Base-by-base conservation (phyloP, 2,888 invertebrate genomes). In the Phyllotreta striolata region DNA sequence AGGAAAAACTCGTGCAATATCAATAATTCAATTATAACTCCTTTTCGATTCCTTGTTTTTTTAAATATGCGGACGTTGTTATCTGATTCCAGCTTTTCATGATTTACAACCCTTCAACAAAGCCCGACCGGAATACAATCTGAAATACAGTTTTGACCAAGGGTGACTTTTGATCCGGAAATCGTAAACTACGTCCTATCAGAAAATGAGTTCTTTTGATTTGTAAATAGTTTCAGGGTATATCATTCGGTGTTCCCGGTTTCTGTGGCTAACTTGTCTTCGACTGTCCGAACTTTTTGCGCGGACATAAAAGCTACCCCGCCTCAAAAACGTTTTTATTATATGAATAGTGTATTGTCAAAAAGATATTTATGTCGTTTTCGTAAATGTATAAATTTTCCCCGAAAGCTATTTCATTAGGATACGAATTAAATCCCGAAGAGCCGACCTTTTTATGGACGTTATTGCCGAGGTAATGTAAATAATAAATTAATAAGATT, bases 201-300 rank as follows among this genome's bases (percentile, higher is more conserved):
- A 51, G 37, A 51, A 51, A 51, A 51, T 51, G 51, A 51, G n/a
- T 51, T 51, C 51, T 51, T 51, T 51, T 47, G 35, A 51, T 51
- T 51, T 51, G 51, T 51, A 51, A 51, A 51, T 51, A 51, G 38
- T 52, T 52, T 38, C 39, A 1, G 52, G 38, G 52, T 38, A 24
- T 52, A 38, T 52, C 47, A 35, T 51, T 38, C 38, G 5, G 38
- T 38, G 12, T 7, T 12, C 8, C 3, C n/a, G 39, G 13, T 14
- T 52, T 52, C 52, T 5, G n/a, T n/a, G 12, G 38, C 47, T 24
- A 47, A 47, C 35, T 51, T 51, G 35, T 51, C 51, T 34, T 52
- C 52, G 6, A 52, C 52, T 52, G 52, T 52, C 52, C 52, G 38
- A 8, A 38, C 9, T 10, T 38, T 52, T 52, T 52, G 39, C 39